Evolutionary conservation across 2,888 invertebrate species (phyloP), one percentile per base, ranked within the genome.

Genomic region (Ornithoptera alexandrae): DNA sequence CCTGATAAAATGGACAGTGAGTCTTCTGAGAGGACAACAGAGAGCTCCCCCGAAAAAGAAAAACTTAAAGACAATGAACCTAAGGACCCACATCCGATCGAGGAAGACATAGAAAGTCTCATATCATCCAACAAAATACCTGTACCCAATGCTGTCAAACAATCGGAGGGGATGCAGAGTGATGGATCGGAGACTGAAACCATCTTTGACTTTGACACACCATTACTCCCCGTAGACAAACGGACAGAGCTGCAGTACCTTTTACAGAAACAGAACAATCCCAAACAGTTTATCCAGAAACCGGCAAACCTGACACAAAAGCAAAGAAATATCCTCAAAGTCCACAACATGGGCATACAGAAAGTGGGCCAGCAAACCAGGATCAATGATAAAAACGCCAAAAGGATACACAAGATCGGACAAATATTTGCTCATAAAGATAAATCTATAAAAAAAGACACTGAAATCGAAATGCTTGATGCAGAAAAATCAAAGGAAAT

Each of bases 91-190:
- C 76, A 80, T 7, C 82, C 83, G 0, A 36, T 84, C 61, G 93
- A 92, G 75, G 93, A 93, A 79, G 93, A 93, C 66, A 93, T 93
- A 1, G 93, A 93, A 74, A 91, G 90, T 67, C 84, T 93, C 2
- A 93, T 93, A 65, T 93, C 93, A 0, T 90, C 93, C 0, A 93
- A 93, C 72, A 93, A 92, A 77, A 93, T 93, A 50, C 75, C 86
- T 15, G 91, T 92, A 0, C 91, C 92, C 0, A 86, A 84, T n/a
- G 89, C 90, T 0, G 85, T 86, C 30, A 68, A 79, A 0, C 77
- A 74, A 0, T 84, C 86, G 50, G 74, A 77, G 0, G 82, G 78
- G 22, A 74, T 78, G 8, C 82, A 78, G 2, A 90, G 86, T 20
- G 89, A 90, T 30, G 82, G 84, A 0, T 87, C 89, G 0, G 91